These are phyloP conservation scores for Coilia nasus DNA, from an alignment of 2,797 vertebrate species.

Conservation along the genomic window DNA sequence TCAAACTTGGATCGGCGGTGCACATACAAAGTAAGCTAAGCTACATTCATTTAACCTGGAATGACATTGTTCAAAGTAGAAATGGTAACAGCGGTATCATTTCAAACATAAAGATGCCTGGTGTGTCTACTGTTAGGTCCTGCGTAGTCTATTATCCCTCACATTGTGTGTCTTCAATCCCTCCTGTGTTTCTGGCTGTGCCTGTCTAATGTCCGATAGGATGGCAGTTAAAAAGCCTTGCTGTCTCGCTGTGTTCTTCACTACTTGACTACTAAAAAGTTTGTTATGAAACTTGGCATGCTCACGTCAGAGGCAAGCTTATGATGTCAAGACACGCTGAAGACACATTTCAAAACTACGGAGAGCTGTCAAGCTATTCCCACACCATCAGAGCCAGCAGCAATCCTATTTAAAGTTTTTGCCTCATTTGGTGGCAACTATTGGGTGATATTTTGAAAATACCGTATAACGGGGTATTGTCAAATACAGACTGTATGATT, in stretches of 20 bases:
- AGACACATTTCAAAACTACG: not conserved
- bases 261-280: not conserved
- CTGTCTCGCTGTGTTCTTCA: not conserved
- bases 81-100: too few relatives aligned
- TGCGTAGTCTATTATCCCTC: not conserved
- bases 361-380: not conserved
- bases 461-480: too few relatives aligned
- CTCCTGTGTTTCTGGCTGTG: not conserved
- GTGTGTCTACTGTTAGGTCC: not conserved
- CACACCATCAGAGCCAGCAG: not conserved
- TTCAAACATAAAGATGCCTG: not conserved
- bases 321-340: not conserved
- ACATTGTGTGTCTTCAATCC: not conserved
- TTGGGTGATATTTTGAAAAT: too few relatives aligned
- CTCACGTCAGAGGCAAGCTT: not conserved
- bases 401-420: too few relatives aligned
- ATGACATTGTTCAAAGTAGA: too few relatives aligned
- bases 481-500: too few relatives aligned
- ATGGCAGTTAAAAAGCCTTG: not conserved
- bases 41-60: too few relatives aligned
- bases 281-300: not conserved
- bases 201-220: not conserved
- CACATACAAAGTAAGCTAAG: too few relatives aligned
- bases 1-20: too few relatives aligned
- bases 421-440: too few relatives aligned